phyloP scores from a whole-genome alignment of 2,888 invertebrate genomes.

The Yponomeuta cagnagella region DNA sequence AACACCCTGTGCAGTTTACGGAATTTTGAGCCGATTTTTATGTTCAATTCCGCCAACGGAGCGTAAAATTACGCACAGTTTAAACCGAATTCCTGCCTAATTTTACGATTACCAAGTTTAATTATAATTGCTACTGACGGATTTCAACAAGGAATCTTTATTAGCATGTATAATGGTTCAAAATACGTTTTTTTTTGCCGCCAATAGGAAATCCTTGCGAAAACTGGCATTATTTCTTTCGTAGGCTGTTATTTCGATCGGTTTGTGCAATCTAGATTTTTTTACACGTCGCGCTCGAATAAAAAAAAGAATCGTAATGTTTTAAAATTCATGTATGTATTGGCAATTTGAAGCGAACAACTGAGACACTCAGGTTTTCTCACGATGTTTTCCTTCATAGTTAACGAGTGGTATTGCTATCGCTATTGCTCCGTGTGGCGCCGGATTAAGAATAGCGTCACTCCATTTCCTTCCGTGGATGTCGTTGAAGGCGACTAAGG shows the following conservation, averaged over 20 bases:
- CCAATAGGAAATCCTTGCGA: background rate
- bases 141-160: slow-evolving; percentile 6
- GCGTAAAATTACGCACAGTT: background rate
- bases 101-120: background rate
- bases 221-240: slow-evolving; percentile 4
- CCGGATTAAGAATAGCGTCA: no score
- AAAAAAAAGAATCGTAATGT: no score
- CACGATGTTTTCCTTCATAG: no score
- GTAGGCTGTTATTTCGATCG: slow-evolving; percentile 11
- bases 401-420: no score
- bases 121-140: background rate
- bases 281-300: no score
- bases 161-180: slow-evolving; percentile 8
- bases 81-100: background rate
- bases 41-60: background rate
- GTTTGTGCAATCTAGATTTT: background rate
- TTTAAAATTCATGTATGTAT: no score
- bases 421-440: no score
- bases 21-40: background rate
- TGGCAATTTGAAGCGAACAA: no score
- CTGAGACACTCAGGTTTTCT: no score
- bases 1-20: no score
- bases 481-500: no score
- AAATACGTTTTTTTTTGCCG: background rate
- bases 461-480: no score